These are phyloP conservation scores for Luehdorfia chinensis DNA, from an alignment of 1,140 invertebrate species.

Conservation along the genomic window DNA sequence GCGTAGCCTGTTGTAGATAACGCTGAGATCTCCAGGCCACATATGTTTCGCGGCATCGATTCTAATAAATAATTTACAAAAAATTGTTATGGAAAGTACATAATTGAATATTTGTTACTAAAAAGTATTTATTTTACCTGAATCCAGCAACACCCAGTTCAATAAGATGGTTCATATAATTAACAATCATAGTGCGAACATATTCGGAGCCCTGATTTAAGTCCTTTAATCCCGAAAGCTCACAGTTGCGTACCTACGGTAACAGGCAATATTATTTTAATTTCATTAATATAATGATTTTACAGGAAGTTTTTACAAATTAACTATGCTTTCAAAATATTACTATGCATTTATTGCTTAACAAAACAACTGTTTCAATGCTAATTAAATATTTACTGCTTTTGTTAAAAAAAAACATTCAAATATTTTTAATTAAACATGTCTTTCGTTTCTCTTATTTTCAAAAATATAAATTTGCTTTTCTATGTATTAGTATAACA, in stretches of 20 bases:
- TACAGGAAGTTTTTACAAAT: no score
- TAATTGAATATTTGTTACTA: neutral
- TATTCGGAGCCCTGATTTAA: slow-evolving; percentile 82
- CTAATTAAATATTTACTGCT: no score
- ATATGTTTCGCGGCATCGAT: slow-evolving; percentile 89
- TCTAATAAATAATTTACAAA: slow-evolving; percentile 42
- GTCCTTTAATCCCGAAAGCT: slow-evolving; percentile 84
- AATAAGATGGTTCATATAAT: slow-evolving; percentile 85
- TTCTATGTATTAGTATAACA: no score
- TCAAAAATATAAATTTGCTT: no score
- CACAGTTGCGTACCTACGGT: slow-evolving; percentile 81
- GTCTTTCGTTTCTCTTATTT: no score
- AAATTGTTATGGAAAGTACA: neutral
- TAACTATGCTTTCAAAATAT: no score
- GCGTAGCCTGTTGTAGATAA: slow-evolving; percentile 79
- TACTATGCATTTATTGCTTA: no score
- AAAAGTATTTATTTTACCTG: slow-evolving; percentile 54
- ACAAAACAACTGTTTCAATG: no score
- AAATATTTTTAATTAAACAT: no score
- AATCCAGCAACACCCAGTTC: slow-evolving; percentile 90
- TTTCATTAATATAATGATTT: no score
- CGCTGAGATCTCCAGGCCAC: slow-evolving; percentile 85
- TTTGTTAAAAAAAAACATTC: no score
- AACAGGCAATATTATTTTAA: slow-evolving; percentile 7
- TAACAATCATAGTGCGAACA: slow-evolving; percentile 82